Percentiles rank a stretch among this genome's conserved stretches.
Evolutionary conservation across 2,888 invertebrate species (phyloP).

Genomic region (Ennomos erosarius): DNA sequence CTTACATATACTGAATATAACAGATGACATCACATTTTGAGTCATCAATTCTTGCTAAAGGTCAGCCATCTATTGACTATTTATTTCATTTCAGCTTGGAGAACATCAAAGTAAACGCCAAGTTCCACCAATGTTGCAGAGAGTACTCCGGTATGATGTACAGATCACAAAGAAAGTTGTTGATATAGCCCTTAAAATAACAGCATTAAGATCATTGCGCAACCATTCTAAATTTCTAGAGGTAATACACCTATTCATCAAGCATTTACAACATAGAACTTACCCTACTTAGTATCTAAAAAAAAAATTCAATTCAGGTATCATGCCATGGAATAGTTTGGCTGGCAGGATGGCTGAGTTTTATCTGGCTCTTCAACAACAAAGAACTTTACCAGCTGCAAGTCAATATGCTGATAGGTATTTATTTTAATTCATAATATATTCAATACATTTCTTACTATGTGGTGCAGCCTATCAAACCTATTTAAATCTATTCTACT

Average conservation of each 20-base stretch:
- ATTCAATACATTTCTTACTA: no score
- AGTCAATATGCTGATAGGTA: constrained; percentile 94
- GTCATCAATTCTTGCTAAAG: constrained; percentile 1
- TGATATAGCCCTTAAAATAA: constrained; percentile 70
- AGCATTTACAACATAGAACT: no score
- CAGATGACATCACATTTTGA: constrained; percentile 18
- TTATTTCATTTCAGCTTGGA: constrained; percentile 55
- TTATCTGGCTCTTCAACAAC: constrained; percentile 91
- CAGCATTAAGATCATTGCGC: constrained; percentile 80
- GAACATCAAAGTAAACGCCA: constrained; percentile 63
- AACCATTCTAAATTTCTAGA: constrained; percentile 84
- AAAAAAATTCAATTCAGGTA: constrained; percentile 78
- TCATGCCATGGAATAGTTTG: constrained; percentile 96
- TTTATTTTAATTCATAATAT: constrained; percentile 29
- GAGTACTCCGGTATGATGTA: constrained; percentile 78
- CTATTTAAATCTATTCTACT: background rate
- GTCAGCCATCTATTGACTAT: constrained; percentile 1
- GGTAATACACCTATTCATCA: constrained; percentile 56
- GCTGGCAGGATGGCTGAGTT: constrained; percentile 91
- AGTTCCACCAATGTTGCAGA: constrained; percentile 79
- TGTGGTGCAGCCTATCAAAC: background rate
- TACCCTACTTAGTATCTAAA: no score
- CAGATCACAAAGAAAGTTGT: constrained; percentile 82
- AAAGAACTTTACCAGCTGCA: constrained; percentile 91
- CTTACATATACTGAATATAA: background rate